Evolutionary conservation across 1,140 invertebrate species (phyloP).

Genomic region (Dysdera silvatica): DNA sequence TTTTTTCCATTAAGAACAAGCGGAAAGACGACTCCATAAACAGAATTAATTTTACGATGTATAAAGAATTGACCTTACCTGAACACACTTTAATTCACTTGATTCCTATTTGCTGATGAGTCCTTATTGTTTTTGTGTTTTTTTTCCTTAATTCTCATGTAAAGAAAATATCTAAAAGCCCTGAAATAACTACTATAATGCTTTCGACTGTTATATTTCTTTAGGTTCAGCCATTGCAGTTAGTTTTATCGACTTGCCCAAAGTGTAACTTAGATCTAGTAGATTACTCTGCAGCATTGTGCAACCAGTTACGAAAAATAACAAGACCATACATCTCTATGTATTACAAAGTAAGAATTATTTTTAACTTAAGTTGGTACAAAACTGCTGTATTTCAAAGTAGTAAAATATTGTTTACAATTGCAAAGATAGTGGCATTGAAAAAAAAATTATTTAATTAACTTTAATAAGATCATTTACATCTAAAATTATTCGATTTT

Average conservation of each 20-base stretch:
- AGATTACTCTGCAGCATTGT: background rate
- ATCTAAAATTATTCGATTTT: no score
- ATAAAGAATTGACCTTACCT: no score
- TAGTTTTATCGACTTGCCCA: slow-evolving; percentile 56
- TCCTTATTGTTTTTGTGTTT: background rate
- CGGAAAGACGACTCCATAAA: no score
- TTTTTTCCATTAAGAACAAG: no score
- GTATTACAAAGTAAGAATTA: slow-evolving; percentile 58
- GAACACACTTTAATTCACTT: background rate
- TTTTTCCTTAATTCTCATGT: slow-evolving; percentile 24
- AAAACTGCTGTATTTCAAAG: no score
- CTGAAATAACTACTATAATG: background rate
- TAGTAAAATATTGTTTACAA: no score
- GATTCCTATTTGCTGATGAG: no score
- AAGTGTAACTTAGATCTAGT: slow-evolving; percentile 47
- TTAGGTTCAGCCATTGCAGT: slow-evolving; percentile 38
- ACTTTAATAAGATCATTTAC: slow-evolving; percentile 7
- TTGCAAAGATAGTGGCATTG: no score
- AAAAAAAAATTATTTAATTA: no score
- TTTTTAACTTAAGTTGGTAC: no score
- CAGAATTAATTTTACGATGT: no score
- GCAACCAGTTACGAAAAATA: slow-evolving; percentile 9
- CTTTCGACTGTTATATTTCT: slow-evolving; percentile 11
- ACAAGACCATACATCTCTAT: slow-evolving; percentile 49
- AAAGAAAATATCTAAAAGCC: no score